phyloP scores from a whole-genome alignment of 2,888 invertebrate genomes.

The Nephrotoma appendiculata region DNA sequence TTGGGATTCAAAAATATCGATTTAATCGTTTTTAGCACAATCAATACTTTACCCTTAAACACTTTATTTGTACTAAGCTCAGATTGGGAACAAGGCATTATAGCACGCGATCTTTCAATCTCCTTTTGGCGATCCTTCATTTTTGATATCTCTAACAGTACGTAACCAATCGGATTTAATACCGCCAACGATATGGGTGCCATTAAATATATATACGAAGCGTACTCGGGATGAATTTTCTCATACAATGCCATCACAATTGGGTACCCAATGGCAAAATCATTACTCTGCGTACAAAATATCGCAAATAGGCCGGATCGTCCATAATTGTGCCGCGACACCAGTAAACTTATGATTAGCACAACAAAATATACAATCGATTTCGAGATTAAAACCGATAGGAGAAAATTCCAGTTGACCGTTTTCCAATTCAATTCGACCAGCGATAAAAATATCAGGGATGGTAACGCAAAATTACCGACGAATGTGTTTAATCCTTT shows the following conservation, averaged over 20 bases:
- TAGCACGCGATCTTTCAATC: background rate
- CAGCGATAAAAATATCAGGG: slow-evolving; percentile 79
- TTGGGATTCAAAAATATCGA: slow-evolving; percentile 79
- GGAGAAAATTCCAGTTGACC: slow-evolving; percentile 86
- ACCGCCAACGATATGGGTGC: slow-evolving; percentile 88
- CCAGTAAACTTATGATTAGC: slow-evolving; percentile 57
- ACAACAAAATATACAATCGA: slow-evolving; percentile 71
- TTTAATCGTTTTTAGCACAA: slow-evolving; percentile 38
- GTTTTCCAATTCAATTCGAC: slow-evolving; percentile 67
- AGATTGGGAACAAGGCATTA: background rate
- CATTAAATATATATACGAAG: slow-evolving; percentile 80
- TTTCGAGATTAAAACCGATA: slow-evolving; percentile 74
- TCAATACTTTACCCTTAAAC: slow-evolving; percentile 21
- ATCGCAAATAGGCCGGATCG: slow-evolving; percentile 85
- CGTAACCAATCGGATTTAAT: slow-evolving; percentile 81
- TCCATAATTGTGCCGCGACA: slow-evolving; percentile 71
- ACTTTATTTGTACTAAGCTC: slow-evolving; percentile 22
- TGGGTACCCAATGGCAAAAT: slow-evolving; percentile 92
- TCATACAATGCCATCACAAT: slow-evolving; percentile 80
- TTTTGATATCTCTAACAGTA: slow-evolving; percentile 67
- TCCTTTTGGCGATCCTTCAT: slow-evolving; percentile 15
- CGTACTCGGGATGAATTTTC: slow-evolving; percentile 76
- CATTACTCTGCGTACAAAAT: slow-evolving; percentile 93
- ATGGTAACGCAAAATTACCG: slow-evolving; percentile 84
- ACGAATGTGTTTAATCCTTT: slow-evolving; percentile 87